Evolutionary conservation across 1,140 invertebrate species (phyloP).

Genomic region (Steinernema feltiae): DNA sequence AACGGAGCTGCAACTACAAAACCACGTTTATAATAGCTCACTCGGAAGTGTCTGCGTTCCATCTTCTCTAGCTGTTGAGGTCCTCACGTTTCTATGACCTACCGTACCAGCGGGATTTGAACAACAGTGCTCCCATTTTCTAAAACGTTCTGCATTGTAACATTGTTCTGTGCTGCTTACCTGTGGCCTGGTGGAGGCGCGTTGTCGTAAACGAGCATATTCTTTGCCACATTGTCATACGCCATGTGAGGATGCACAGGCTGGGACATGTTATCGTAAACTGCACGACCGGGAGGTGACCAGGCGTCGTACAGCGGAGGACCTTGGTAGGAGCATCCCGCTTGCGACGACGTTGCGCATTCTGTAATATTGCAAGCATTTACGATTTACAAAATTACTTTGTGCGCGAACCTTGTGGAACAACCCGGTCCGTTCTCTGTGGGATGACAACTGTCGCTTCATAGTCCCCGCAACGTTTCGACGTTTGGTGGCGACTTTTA

Average conservation of each 20-base stretch:
- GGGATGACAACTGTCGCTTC: constrained; percentile 4
- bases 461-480: constrained; percentile 25
- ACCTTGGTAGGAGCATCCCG: constrained; percentile 28
- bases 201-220: constrained; percentile 16
- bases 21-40: too few relatives aligned
- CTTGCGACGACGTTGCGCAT: constrained; percentile 9
- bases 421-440: constrained; percentile 1
- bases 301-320: constrained; percentile 36
- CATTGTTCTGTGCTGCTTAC: not conserved
- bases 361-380: not conserved
- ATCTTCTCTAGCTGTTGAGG: not conserved
- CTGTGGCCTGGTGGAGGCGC: constrained; percentile 11
- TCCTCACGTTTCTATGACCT: not conserved
- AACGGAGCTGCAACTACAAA: not conserved
- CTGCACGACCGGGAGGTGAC: not conserved
- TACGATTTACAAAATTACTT: not conserved
- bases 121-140: constrained; percentile 9
- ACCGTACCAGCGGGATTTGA: constrained; percentile 8
- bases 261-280: constrained; percentile 3
- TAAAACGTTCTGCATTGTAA: not conserved
- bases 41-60: constrained; percentile 27
- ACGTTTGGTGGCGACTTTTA: constrained; percentile 24
- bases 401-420: not conserved
- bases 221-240: constrained; percentile 30
- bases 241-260: constrained; percentile 11